Evolutionary conservation across 2,797 vertebrate genomes (phyloP), one percentile per base, ranked within the genome.

Genomic region (Lycodopsis pacificus): DNA sequence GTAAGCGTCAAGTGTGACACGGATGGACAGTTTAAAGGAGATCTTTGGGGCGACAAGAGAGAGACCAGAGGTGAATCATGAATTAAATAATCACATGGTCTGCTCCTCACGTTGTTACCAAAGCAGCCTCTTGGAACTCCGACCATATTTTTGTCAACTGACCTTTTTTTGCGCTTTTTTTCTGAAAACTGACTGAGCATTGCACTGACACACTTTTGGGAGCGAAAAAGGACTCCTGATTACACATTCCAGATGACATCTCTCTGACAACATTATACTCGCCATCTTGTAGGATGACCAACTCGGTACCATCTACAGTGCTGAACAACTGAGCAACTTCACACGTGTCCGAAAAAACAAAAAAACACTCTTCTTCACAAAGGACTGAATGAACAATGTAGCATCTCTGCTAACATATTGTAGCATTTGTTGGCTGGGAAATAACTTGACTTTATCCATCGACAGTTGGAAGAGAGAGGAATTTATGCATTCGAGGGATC

Each of bases 341-440:
- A 84, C 58, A 46, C 73, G 65, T 88, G 85, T 79, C 82, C 9
- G 68, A 5, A 32, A 32, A 32, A 32, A n/a, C n/a, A n/a, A 72
- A 59, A 72, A 57, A 67, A 68, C 76, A 81, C 75, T 77, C 61
- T 67, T 89, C 87, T 90, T 89, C 92, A 91, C 80, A 72, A 88
- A 83, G 89, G 93, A 94, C 91, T 82, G 91, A 90, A 92, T 64
- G 92, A 93, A 94, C 93, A 93, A 95, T 95, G 95, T 96, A 96
- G 95, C 95, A 95, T 95, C 92, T 95, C 93, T 95, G 94, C 95
- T 95, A 95, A 96, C 92, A 93, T 89, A 91, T 84, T 93, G 94
- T 96, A 96, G 95, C 95, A 95, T 94, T 94, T 94, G 93, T 96
- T 95, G 95, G 94, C 93, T 89, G 91, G 91, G 92, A 92, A 92